These are phyloP conservation scores for Stenurella melanura DNA, from an alignment of 2,888 invertebrate species.

Conservation along the genomic window DNA sequence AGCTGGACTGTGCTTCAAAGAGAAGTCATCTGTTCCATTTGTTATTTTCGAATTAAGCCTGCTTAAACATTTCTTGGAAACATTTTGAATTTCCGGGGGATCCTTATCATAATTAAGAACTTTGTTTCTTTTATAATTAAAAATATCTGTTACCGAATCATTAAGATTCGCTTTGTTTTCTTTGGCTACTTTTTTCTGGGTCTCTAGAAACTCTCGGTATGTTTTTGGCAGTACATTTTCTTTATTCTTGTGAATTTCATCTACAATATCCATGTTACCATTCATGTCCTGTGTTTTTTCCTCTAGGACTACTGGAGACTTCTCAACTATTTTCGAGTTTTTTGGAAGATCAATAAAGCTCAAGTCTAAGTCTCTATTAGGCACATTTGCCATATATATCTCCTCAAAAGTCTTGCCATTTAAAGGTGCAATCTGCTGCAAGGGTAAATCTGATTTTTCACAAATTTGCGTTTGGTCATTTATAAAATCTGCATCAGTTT, in stretches of 20 bases:
- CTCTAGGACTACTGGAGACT: neutral
- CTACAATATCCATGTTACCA: slow-evolving; percentile 4
- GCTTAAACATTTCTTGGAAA: neutral
- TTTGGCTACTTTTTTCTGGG: slow-evolving; percentile 49
- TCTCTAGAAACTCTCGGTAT: slow-evolving; percentile 59
- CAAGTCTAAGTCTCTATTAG: slow-evolving; percentile 70
- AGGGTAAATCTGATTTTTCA: slow-evolving; percentile 34
- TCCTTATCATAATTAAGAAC: neutral
- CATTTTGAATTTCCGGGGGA: neutral
- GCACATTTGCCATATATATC: slow-evolving; percentile 71
- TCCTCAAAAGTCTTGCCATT: slow-evolving; percentile 66
- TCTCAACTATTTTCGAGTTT: neutral
- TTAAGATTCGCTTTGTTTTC: slow-evolving; percentile 46
- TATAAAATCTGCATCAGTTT: slow-evolving; percentile 30
- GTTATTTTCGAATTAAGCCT: neutral
- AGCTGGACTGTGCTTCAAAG: neutral
- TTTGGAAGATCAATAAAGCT: slow-evolving; percentile 67
- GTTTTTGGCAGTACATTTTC: slow-evolving; percentile 57
- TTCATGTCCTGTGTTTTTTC: neutral
- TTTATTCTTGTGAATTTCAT: slow-evolving; percentile 33
- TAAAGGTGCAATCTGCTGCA: slow-evolving; percentile 10
- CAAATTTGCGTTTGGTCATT: neutral
- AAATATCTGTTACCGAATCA: slow-evolving; percentile 63
- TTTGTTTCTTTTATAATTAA: slow-evolving; percentile 59
- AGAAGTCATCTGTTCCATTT: neutral